Conservation (phyloP, 2,113 vertebrate species). For the Typhlomys cinereus region DNA sequence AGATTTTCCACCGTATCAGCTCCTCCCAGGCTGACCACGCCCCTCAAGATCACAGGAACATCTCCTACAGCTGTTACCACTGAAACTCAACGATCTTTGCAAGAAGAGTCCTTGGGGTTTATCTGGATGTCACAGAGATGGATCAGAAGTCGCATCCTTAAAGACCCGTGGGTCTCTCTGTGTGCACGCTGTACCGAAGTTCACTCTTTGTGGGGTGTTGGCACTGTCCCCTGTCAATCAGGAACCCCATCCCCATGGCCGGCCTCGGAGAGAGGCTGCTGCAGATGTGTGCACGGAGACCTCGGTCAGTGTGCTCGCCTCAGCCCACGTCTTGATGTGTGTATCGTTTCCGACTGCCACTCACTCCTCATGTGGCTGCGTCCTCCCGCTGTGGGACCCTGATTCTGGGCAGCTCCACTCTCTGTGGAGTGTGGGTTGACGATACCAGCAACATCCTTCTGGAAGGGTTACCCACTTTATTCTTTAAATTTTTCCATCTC, state of each 20-base stretch:
- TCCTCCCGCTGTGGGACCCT: neutral
- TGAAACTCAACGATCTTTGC: neutral
- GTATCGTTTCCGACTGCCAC: neutral
- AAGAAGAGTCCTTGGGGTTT: neutral
- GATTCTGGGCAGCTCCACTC: neutral
- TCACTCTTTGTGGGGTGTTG: neutral
- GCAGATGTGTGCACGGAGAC: fast-evolving
- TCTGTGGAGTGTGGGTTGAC: neutral
- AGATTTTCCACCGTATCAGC: neutral
- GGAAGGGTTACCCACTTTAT: too few species aligned
- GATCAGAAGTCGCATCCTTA: too few species aligned
- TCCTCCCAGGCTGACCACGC: neutral
- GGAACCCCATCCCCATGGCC: neutral
- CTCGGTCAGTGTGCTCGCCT: neutral
- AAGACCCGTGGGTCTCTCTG: too few species aligned
- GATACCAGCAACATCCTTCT: neutral
- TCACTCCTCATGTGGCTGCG: neutral
- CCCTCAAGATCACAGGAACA: neutral
- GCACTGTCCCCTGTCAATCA: neutral
- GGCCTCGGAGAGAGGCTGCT: neutral
- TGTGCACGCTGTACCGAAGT: too few species aligned
- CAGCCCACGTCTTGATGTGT: too few species aligned
- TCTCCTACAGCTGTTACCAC: neutral
- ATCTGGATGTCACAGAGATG: neutral
- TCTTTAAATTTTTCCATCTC: too few species aligned